Base-by-base conservation (phyloP, 2,888 invertebrate species). In the Drosophila paranaensis region DNA sequence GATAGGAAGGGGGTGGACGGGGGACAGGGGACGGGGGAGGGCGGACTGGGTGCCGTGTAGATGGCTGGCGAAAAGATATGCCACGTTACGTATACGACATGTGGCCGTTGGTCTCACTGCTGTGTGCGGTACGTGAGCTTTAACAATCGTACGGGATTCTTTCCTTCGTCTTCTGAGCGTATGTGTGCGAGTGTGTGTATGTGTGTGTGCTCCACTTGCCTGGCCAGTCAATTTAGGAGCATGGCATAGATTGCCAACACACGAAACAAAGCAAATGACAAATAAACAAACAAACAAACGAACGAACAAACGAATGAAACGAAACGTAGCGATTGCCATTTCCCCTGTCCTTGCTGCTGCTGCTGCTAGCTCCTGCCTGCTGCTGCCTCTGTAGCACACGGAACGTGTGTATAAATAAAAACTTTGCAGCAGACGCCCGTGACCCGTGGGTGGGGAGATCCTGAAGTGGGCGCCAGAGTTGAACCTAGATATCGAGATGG, bases 181-280 rank as follows among this genome's bases (percentile, higher is more conserved):
- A 57, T 16, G 40, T 63, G 56, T 48, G 20, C 20, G 20, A 20
- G 53, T 57, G 61, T 65, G 54, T 8, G 53, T 57, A 60, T 65
- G 54, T 8, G n/a, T 60, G 55, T 62, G 40, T 63, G 71, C 74
- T 74, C 81, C 79, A 65, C 58, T 77, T 74, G 86, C 78, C 81
- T 72, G 85, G 85, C 58, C 61, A 83, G 84, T 85, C 84, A 85
- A 84, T 88, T 84, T 84, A 83, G 89, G 74, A 84, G 75, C 82
- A 63, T 81, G 67, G 73, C 88, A 89, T 87, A 89, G 82, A 89
- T 89, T 85, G 88, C 87, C 84, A 78, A 68, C 69, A 87, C 75
- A 88, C 89, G 83, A 83, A 88, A 84, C 89, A 84, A 84, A 88
- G 87, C 89, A 83, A 84, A 81, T 81, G 84, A 83, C 84, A 84